These are phyloP conservation scores for Trichonephila clavata DNA, from an alignment of 1,140 invertebrate genomes.

Conservation along the genomic window DNA sequence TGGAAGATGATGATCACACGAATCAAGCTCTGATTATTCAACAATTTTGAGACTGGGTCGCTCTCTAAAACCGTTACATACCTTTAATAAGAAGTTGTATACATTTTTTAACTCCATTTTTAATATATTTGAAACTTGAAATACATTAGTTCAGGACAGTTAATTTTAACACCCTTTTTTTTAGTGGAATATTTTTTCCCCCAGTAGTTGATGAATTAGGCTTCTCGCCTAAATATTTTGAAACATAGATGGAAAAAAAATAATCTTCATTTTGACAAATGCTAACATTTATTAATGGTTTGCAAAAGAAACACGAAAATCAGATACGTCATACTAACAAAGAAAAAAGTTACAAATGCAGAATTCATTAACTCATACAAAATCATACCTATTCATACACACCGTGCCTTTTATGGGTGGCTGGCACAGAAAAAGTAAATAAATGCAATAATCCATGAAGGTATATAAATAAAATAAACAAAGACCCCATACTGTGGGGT, in stretches of 20 bases:
- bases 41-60: too few relatives aligned
- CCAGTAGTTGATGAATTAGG: neutral
- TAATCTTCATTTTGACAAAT: neutral
- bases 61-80: too few relatives aligned
- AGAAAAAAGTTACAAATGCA: neutral
- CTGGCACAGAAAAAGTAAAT: constrained; percentile 5
- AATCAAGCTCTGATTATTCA: too few relatives aligned
- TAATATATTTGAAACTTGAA: too few relatives aligned
- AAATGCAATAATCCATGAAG: constrained; percentile 24
- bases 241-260: neutral
- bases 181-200: neutral
- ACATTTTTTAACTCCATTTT: too few relatives aligned
- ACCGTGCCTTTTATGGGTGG: neutral
- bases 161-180: neutral
- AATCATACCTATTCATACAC: neutral
- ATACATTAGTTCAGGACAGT: too few relatives aligned
- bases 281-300: neutral
- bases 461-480: constrained; percentile 33
- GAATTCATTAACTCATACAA: neutral
- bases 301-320: neutral
- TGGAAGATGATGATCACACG: too few relatives aligned
- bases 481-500: constrained; percentile 28
- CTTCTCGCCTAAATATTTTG: neutral
- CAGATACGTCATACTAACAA: neutral
- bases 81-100: too few relatives aligned